These are phyloP conservation scores for Coregonus suidteri DNA, from an alignment of 2,797 vertebrate genomes.

Conservation along the genomic window DNA sequence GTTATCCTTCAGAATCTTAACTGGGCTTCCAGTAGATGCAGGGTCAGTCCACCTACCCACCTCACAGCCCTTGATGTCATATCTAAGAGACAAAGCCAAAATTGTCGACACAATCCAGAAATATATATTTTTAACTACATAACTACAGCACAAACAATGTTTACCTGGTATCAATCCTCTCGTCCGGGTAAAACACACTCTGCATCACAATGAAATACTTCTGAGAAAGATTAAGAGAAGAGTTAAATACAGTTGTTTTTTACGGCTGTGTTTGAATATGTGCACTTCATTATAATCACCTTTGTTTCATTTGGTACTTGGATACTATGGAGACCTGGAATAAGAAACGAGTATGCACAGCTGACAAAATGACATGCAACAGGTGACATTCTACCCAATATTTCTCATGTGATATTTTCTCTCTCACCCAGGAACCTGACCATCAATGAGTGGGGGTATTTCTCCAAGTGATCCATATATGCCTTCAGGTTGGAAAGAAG, in stretches of 20 bases:
- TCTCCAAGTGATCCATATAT: slow-evolving; percentile 76
- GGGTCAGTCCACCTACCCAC: slow-evolving; percentile 77
- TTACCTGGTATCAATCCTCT: slow-evolving; percentile 77
- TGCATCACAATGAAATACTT: slow-evolving; percentile 85
- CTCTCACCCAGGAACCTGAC: slow-evolving; percentile 78
- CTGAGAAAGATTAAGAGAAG: slow-evolving; percentile 50
- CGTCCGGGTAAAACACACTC: slow-evolving; percentile 80
- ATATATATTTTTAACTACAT: not conserved
- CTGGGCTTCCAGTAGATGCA: slow-evolving; percentile 53
- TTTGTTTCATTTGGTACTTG: slow-evolving; percentile 53
- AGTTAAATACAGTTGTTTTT: not conserved
- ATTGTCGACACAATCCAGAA: not conserved
- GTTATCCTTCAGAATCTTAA: slow-evolving; percentile 80
- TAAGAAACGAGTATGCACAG: not conserved
- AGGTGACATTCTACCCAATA: not conserved
- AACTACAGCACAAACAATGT: not conserved
- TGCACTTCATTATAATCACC: slow-evolving; percentile 38
- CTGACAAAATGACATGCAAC: not conserved
- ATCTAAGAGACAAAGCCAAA: slow-evolving; percentile 57
- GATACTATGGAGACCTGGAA: slow-evolving; percentile 61
- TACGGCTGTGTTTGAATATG: not conserved
- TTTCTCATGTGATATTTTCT: not conserved
- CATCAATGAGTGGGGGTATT: slow-evolving; percentile 77
- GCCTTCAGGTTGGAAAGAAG: slow-evolving; percentile 74
- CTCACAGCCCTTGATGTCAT: slow-evolving; percentile 82